Evolutionary conservation across 2,797 vertebrate genomes (phyloP).

Genomic region (Capromys pilorides): DNA sequence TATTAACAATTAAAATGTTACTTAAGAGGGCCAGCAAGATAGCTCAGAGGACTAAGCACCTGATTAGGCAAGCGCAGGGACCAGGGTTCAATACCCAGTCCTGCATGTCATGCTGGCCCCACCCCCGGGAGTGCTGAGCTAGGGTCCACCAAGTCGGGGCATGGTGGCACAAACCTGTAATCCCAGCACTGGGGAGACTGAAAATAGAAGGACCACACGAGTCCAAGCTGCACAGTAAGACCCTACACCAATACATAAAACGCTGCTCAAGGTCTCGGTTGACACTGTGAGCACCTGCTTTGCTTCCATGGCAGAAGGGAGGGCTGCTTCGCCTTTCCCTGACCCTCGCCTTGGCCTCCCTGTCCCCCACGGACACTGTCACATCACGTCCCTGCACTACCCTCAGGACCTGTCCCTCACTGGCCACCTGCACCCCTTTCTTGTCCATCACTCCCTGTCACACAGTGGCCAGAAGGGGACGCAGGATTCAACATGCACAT

Average conservation of each 20-base stretch:
- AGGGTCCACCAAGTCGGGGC: too few species aligned
- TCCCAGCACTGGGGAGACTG: too few species aligned
- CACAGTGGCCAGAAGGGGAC: background rate
- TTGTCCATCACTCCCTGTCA: background rate
- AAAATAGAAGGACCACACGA: too few species aligned
- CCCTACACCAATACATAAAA: background rate
- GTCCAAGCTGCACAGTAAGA: too few species aligned
- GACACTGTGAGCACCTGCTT: background rate
- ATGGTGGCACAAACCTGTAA: too few species aligned
- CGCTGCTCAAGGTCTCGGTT: background rate
- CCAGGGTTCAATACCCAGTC: too few species aligned
- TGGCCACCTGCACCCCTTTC: accelerated
- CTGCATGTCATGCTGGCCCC: too few species aligned
- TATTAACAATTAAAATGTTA: background rate
- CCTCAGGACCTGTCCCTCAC: background rate
- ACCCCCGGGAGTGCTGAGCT: too few species aligned
- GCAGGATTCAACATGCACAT: background rate
- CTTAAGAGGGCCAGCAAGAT: background rate
- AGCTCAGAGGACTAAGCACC: too few species aligned
- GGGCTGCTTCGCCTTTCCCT: accelerated
- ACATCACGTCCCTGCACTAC: background rate
- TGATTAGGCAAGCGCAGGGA: too few species aligned
- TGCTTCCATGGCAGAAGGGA: background rate
- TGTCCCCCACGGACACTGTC: background rate
- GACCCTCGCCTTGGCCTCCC: background rate